Evolutionary conservation across 2,888 invertebrate genomes (phyloP).

Genomic region (Nemapogon koenigi): DNA sequence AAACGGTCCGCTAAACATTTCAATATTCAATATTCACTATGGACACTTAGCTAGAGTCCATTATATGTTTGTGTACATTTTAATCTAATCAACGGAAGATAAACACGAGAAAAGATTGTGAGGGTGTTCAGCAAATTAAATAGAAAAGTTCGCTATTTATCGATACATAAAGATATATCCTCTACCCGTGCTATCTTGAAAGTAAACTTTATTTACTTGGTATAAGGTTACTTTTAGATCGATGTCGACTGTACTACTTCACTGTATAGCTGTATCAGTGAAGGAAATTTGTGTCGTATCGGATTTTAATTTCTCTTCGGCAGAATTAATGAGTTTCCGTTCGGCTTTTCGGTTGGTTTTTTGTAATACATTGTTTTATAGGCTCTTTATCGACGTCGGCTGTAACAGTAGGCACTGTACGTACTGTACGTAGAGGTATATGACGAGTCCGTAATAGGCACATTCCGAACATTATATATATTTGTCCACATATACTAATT

Average conservation of each 20-base stretch:
- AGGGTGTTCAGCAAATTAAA: slow-evolving; percentile 57
- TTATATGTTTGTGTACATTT: too few species aligned
- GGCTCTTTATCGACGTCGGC: too few species aligned
- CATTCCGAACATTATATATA: too few species aligned
- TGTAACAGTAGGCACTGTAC: too few species aligned
- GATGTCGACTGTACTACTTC: background rate
- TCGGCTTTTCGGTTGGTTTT: slow-evolving; percentile 17
- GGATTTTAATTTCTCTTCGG: slow-evolving; percentile 58
- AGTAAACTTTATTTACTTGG: background rate
- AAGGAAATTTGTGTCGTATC: slow-evolving; percentile 59
- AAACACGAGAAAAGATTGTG: slow-evolving; percentile 53
- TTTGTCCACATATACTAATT: too few species aligned
- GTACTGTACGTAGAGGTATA: too few species aligned
- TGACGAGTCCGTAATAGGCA: too few species aligned
- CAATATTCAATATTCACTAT: too few species aligned
- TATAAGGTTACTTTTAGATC: too few species aligned
- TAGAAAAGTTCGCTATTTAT: slow-evolving; percentile 28
- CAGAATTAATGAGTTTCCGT: slow-evolving; percentile 55
- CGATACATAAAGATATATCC: background rate
- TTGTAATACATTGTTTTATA: too few species aligned
- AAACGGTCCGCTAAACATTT: too few species aligned
- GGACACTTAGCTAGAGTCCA: too few species aligned
- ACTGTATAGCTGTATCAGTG: slow-evolving; percentile 10
- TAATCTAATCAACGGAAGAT: slow-evolving; percentile 54
- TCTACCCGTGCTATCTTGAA: background rate